These are phyloP conservation scores for Euwallacea fornicatus DNA, from an alignment of 1,140 invertebrate species.

Conservation along the genomic window DNA sequence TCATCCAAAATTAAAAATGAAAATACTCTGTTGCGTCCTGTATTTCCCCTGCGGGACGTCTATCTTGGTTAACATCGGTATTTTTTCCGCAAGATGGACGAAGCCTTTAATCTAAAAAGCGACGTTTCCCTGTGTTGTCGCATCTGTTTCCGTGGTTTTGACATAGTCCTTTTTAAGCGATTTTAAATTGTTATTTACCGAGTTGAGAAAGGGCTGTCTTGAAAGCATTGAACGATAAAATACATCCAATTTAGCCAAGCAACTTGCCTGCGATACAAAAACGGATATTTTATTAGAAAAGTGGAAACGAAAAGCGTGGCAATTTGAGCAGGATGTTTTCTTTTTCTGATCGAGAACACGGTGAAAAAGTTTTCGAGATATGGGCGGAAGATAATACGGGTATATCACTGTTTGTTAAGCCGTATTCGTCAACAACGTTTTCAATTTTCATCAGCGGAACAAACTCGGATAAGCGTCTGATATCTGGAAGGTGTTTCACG, in stretches of 20 bases:
- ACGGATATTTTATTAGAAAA: constrained; percentile 17
- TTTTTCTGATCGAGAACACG: not conserved
- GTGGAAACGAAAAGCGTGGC: constrained; percentile 17
- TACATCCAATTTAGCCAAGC: constrained; percentile 19
- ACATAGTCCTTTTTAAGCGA: not conserved
- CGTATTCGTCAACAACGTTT: not conserved
- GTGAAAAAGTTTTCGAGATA: not conserved
- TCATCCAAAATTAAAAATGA: not conserved
- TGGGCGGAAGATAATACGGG: not conserved
- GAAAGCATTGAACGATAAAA: constrained; percentile 30
- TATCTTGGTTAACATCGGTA: too few relatives aligned
- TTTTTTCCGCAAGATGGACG: too few relatives aligned
- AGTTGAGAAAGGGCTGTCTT: not conserved
- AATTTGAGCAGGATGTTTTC: constrained; percentile 14
- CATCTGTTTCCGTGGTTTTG: too few relatives aligned
- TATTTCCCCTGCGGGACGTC: too few relatives aligned
- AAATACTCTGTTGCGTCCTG: too few relatives aligned
- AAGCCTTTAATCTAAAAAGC: not conserved
- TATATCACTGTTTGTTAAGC: not conserved
- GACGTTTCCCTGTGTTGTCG: too few relatives aligned
- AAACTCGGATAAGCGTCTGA: too few relatives aligned
- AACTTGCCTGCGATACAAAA: constrained; percentile 24
- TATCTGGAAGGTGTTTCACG: too few relatives aligned
- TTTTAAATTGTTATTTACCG: constrained; percentile 15
- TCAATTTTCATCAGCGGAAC: too few relatives aligned